Evolutionary conservation across 1,140 invertebrate species (phyloP).

Genomic region (Polyergus mexicanus): DNA sequence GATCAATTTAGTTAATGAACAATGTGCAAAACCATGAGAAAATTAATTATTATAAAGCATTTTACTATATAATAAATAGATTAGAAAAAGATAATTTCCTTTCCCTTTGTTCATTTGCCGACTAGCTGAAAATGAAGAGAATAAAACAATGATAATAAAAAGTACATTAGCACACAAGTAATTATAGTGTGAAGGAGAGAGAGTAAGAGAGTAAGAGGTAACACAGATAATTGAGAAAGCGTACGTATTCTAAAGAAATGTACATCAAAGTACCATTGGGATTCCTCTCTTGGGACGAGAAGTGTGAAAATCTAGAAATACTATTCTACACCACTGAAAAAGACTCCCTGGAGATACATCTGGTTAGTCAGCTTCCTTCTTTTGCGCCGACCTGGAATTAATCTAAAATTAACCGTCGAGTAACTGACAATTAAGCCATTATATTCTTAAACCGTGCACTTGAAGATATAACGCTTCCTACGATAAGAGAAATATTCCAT

Average conservation of each 20-base stretch:
- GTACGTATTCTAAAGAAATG: conserved; percentile 62
- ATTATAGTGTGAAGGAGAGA: conserved; percentile 37
- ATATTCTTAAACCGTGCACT: conserved; percentile 9
- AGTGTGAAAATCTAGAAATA: conserved; percentile 57
- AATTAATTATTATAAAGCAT: not conserved
- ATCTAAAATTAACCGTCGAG: conserved; percentile 50
- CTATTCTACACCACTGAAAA: conserved; percentile 48
- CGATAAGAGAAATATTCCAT: not conserved
- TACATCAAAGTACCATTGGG: conserved; percentile 61
- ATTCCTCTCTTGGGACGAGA: conserved; percentile 24
- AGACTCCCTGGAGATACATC: conserved; percentile 36
- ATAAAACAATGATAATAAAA: conserved; percentile 54
- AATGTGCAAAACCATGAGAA: not conserved
- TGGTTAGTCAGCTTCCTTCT: not conserved
- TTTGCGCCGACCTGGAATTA: conserved; percentile 29
- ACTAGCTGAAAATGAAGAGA: conserved; percentile 30
- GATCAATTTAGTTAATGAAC: not conserved
- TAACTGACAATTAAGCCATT: conserved; percentile 47
- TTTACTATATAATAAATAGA: conserved; percentile 15
- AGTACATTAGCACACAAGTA: conserved; percentile 60
- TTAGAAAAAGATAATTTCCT: conserved; percentile 34
- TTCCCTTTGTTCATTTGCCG: conserved; percentile 33
- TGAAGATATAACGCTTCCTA: conserved; percentile 4
- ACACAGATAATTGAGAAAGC: conserved; percentile 52
- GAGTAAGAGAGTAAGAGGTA: not conserved